Base-by-base conservation (phyloP, 1,140 invertebrate species). In the Dreissena polymorpha region DNA sequence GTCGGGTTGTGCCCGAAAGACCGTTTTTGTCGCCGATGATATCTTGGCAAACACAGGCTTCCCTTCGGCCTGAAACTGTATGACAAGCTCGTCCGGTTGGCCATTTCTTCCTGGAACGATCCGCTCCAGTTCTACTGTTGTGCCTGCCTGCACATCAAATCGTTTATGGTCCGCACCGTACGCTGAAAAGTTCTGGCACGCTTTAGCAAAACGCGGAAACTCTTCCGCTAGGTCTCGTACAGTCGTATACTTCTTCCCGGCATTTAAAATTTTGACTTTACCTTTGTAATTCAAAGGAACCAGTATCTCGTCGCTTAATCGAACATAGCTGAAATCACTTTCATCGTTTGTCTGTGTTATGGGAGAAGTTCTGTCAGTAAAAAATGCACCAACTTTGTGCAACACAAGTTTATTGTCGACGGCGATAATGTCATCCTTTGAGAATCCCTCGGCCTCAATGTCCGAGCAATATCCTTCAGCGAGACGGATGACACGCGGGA, bases 281-380 rank as follows among this genome's bases (percentile, higher is more conserved):
- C 76, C 76, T 67, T 79, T 69, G 55, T 79, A 79, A 57, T 70
- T 69, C 27, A 79, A 70, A 23, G 76, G 76, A n/a, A 79, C 64
- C 5, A 79, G 76, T 57, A 79, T 79, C 53, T 79, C 76, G 18
- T 70, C 50, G 14, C 12, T 13, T n/a, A 50, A 67, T 21, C 50
- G 21, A 0, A 70, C 65, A 23, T 70, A 25, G 27, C 57, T n/a
- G 18, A 57, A 70, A 18, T 79, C 67, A 14, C 3, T 10, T 12
- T 70, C 50, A 0, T 10, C 0, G 13, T 2, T 2, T 13, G 27
- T 49, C n/a, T 14, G 10, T 29, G 49, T 2, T 7, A 0, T 68
- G 18, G 21, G 49, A 7, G 3, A 23, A 6, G 13, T 2, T 13
- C n/a, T 21, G 23, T 29, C 13, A 16, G 76, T 55, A 27, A 79